phyloP scores from a whole-genome alignment of 2,797 vertebrate species.

The Protosalanx chinensis region DNA sequence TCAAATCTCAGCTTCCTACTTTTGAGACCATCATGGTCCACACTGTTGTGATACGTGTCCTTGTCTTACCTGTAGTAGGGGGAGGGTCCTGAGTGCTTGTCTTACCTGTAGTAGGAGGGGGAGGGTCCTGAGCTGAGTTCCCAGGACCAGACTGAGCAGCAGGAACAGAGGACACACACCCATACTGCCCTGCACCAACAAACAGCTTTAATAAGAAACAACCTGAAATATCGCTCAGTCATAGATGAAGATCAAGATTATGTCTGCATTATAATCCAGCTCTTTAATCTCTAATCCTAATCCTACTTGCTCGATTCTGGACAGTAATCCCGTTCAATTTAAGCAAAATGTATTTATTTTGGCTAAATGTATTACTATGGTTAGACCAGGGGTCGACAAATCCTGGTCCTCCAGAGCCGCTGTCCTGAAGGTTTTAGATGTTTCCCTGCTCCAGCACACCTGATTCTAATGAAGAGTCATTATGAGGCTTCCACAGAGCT shows the following conservation, averaged over 20 bases:
- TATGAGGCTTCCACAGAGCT: too few relatives aligned
- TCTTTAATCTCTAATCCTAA: slow-evolving; percentile 26
- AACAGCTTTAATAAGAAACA: background rate
- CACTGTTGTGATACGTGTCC: background rate
- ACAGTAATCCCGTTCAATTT: slow-evolving; percentile 12
- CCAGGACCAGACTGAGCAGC: slow-evolving; percentile 64
- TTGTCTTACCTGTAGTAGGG: slow-evolving; percentile 55
- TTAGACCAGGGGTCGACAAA: too few relatives aligned
- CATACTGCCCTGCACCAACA: slow-evolving; percentile 73
- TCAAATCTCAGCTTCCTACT: too few relatives aligned
- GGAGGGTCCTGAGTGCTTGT: slow-evolving; percentile 43
- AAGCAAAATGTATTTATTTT: too few relatives aligned
- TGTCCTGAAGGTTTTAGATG: too few relatives aligned
- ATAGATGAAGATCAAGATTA: slow-evolving; percentile 19
- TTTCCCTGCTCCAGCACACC: too few relatives aligned
- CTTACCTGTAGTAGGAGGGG: slow-evolving; percentile 58
- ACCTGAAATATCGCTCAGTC: background rate
- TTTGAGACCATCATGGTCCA: background rate
- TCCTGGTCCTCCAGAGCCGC: too few relatives aligned
- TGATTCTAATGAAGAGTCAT: too few relatives aligned
- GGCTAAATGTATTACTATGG: background rate
- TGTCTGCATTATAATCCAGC: slow-evolving; percentile 18
- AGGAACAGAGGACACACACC: slow-evolving; percentile 78
- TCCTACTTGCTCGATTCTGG: slow-evolving; percentile 28
- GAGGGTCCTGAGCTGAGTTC: slow-evolving; percentile 56